Base-by-base conservation (phyloP, 1,140 invertebrate genomes). In the Asbolus verrucosus region DNA sequence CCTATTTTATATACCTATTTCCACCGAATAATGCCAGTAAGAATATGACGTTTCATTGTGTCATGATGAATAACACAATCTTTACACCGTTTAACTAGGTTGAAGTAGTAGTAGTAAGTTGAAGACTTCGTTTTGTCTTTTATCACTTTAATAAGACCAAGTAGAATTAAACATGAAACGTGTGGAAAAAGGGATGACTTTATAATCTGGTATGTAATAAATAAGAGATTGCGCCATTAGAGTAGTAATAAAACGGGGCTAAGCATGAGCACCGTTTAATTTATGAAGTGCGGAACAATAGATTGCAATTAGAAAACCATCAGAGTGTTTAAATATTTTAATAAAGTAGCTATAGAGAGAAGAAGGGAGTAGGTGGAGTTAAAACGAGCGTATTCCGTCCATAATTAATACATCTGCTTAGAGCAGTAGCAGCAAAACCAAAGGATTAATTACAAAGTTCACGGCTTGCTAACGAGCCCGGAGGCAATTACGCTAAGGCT, bases 381-480 rank as follows among this genome's bases (percentile, higher is more conserved):
- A 63, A 39, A 38, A 39, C 21, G 39, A 65, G 68, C 75, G 68
- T 69, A 46, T 73, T 67, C 54, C 69, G 46, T 77, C 66, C 73
- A 80, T 79, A 78, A 78, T 78, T 78, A 79, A 80, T 79, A 79
- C 75, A 76, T 79, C 77, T 78, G 77, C 77, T 79, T 78, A 73
- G 62, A 73, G 72, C 68, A 70, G 46, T 73, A 69, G 70, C 61
- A 65, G 74, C 78, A 75, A 76, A 80, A 78, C 80, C 79, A 79
- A 78, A 78, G 79, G 79, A 81, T 81, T 81, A 81, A 81, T 81
- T 81, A 80, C 79, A 75, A 81, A 81, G 78, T 81, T 81, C 79
- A 81, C 80, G 78, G 79, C 79, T 81, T 81, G 76, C 75, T 77
- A 77, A 77, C 76, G 75, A 76, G 76, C 73, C 76, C 75, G 67